Base-by-base conservation (phyloP, 2,113 vertebrate genomes). In the Phasianus colchicus region DNA sequence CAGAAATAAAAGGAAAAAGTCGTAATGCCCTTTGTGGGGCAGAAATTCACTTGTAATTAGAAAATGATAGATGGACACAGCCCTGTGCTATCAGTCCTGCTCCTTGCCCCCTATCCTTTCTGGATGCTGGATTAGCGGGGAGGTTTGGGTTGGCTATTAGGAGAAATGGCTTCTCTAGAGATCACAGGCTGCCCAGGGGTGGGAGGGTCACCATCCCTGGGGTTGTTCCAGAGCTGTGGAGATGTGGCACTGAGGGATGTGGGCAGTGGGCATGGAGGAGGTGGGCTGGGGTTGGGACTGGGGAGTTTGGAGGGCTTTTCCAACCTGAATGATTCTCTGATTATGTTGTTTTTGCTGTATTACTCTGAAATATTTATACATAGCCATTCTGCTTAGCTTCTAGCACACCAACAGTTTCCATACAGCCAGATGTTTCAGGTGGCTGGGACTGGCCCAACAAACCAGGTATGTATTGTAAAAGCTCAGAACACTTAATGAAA, bases 381-480 rank as follows among this genome's bases (percentile, higher is more conserved):
- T 36, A 42, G 48, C 27, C 15, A 1, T 89, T 93, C 93, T 81
- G 47, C 32, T n/a, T 83, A 97, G 94, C 97, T 40, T 98, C 99
- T 2, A 95, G 97, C 91, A 98, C 98, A 27, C 98, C 99, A 42
- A 98, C 98, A 0, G 99, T 99, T 92, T 99, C 99, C 95, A 98
- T 99, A 96, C 99, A 99, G 82, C 98, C 98, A 92, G 99, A 99
- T 83, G 95, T 98, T 93, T 98, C 98, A 92, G 95, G 98, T 94
- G 97, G 98, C 15, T 99, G 99, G 99, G 99, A 99, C 90, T 99
- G 99, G 99, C 98, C 98, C 55, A 75, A 73, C 92, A 99, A 98
- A 97, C 86, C 98, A 97, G 98, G 98, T 98, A 95, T 1, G 92
- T 93, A 25, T 11, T 25, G 13, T 19, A 73, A 61, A 50, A 79